These are phyloP conservation scores for Cyrtorhinus lividipennis DNA, from an alignment of 1,140 invertebrate genomes.

Conservation along the genomic window DNA sequence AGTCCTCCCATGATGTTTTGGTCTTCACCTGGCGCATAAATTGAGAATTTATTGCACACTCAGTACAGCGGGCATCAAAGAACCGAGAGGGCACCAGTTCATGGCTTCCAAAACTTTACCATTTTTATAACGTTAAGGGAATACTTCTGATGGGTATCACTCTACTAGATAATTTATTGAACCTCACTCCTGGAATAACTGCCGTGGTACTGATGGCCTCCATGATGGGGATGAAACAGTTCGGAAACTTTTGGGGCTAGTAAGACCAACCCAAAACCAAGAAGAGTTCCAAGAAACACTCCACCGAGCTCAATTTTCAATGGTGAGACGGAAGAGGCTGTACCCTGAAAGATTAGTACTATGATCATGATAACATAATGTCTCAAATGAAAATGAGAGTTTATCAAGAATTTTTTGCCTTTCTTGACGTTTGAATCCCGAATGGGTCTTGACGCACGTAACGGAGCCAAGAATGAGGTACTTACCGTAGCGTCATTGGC, in stretches of 20 bases:
- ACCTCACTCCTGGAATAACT: slow-evolving; percentile 22
- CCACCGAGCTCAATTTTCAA: slow-evolving; percentile 68
- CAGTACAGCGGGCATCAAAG: slow-evolving; percentile 7
- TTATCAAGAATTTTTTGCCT: too few relatives aligned
- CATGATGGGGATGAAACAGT: slow-evolving; percentile 39
- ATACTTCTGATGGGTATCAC: too few relatives aligned
- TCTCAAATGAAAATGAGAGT: too few relatives aligned
- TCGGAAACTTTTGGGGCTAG: slow-evolving; percentile 61
- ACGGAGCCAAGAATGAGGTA: too few relatives aligned
- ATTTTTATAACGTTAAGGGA: too few relatives aligned
- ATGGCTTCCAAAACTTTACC: too few relatives aligned
- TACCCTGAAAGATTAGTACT: background rate
- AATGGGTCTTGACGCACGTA: too few relatives aligned
- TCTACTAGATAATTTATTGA: too few relatives aligned
- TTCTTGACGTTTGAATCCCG: too few relatives aligned
- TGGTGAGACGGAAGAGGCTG: slow-evolving; percentile 30
- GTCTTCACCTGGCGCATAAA: slow-evolving; percentile 35
- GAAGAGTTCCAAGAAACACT: slow-evolving; percentile 56
- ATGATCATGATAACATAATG: too few relatives aligned
- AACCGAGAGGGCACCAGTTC: background rate
- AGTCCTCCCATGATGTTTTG: slow-evolving; percentile 44
- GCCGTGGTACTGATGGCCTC: background rate
- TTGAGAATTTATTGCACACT: too few relatives aligned
- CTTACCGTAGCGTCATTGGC: background rate
- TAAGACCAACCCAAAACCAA: slow-evolving; percentile 61